A percentile compares a stretch with the other conserved stretches of the same genome.
phyloP scores from a whole-genome alignment of 2,888 invertebrate species.

The Biston stratarius region DNA sequence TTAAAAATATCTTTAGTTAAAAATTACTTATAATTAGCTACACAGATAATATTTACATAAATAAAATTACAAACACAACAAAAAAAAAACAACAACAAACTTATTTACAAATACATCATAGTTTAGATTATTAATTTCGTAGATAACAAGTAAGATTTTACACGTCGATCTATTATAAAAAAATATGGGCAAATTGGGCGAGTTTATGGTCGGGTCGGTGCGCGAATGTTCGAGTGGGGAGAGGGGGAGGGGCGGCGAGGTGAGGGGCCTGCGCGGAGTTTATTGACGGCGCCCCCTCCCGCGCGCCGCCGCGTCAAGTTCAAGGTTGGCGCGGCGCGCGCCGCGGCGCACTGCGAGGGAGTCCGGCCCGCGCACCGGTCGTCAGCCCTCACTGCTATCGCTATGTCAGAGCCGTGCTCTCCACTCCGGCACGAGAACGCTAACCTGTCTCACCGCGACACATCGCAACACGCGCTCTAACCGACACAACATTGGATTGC shows the following conservation, averaged over 20 bases:
- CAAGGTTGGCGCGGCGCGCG: constrained; percentile 88
- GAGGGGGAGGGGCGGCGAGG: constrained; percentile 56
- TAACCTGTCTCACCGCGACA: constrained; percentile 65
- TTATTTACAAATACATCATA: too few relatives aligned
- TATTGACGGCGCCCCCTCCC: constrained; percentile 82
- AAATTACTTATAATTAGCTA: too few relatives aligned
- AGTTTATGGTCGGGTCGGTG: constrained; percentile 26
- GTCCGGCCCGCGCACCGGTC: constrained; percentile 86
- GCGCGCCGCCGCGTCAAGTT: constrained; percentile 82
- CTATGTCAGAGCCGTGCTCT: constrained; percentile 74
- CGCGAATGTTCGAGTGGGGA: constrained; percentile 35
- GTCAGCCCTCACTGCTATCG: constrained; percentile 81
- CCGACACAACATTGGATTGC: constrained; percentile 69
- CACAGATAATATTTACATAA: too few relatives aligned
- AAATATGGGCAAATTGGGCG: constrained; percentile 20
- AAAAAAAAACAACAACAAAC: too few relatives aligned
- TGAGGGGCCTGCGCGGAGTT: constrained; percentile 83
- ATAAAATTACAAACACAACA: too few relatives aligned
- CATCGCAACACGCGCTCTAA: constrained; percentile 55
- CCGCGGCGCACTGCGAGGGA: constrained; percentile 86
- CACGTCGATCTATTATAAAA: too few relatives aligned
- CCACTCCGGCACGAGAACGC: constrained; percentile 75
- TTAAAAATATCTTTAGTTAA: too few relatives aligned
- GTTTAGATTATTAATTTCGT: too few relatives aligned
- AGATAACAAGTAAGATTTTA: too few relatives aligned